Evolutionary conservation across 1,140 invertebrate genomes (phyloP).

Genomic region (Panagrolaimus sp.): DNA sequence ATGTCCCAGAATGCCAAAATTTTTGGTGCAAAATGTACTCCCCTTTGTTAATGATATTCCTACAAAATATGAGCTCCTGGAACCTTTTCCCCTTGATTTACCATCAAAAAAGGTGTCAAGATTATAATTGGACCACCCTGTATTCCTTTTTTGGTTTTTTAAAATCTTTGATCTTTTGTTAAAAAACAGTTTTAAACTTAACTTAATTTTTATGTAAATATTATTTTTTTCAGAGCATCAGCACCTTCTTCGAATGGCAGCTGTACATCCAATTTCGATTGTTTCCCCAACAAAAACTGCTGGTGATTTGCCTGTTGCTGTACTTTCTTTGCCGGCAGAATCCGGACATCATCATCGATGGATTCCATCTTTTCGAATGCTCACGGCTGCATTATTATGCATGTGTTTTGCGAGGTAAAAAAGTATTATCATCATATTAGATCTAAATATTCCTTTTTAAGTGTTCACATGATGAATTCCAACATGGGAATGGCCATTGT

Average conservation of each 20-base stretch:
- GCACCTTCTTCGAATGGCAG: slow-evolving; percentile 42
- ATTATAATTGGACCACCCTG: no score
- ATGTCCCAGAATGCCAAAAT: no score
- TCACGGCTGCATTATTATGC: slow-evolving; percentile 24
- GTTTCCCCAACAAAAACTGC: slow-evolving; percentile 25
- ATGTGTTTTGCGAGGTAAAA: slow-evolving; percentile 7
- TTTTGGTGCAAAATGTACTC: no score
- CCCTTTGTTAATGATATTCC: no score
- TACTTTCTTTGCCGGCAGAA: not conserved
- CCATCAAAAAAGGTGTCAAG: no score
- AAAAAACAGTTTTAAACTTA: no score
- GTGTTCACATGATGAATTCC: slow-evolving; percentile 52
- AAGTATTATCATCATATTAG: not conserved
- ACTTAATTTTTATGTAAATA: not conserved
- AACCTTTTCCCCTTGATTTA: no score
- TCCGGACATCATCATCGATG: slow-evolving; percentile 33
- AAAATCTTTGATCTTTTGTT: no score
- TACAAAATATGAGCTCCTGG: no score
- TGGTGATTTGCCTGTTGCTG: not conserved
- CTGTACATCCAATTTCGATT: slow-evolving; percentile 37
- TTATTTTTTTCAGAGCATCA: slow-evolving; percentile 28
- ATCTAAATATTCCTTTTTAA: slow-evolving; percentile 22
- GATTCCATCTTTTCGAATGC: slow-evolving; percentile 55
- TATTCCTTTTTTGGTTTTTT: no score
- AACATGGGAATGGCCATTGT: slow-evolving; percentile 54